Evolutionary conservation across 2,113 vertebrate species (phyloP).

Genomic region (Scomber japonicus): DNA sequence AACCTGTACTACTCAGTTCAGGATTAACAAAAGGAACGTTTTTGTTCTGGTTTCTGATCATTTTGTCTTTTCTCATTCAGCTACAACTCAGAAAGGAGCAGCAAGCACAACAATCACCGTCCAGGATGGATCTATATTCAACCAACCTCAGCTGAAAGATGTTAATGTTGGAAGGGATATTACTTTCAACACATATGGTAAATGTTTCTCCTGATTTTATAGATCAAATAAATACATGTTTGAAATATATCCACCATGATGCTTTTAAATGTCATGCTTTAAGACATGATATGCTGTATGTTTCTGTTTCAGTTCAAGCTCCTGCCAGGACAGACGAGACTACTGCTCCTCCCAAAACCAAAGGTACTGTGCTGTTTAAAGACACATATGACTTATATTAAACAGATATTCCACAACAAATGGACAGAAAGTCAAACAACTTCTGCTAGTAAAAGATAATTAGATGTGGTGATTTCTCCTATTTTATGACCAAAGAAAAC

Average conservation of each 20-base stretch:
- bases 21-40: too few species aligned
- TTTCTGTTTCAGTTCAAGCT: background rate
- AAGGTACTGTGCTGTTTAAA: background rate
- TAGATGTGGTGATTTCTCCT: too few species aligned
- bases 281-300: background rate
- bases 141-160: rapidly evolving
- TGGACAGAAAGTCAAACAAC: too few species aligned
- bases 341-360: background rate
- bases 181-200: background rate
- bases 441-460: too few species aligned
- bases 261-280: background rate
- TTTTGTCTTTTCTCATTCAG: conserved; percentile 2
- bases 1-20: too few species aligned
- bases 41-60: background rate
- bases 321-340: background rate
- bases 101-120: background rate
- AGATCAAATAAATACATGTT: too few species aligned
- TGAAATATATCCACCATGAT: background rate
- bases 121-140: background rate
- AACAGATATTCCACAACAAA: too few species aligned
- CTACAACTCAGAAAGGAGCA: background rate
- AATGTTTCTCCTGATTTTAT: background rate
- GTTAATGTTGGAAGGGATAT: rapidly evolving
- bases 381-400: too few species aligned
- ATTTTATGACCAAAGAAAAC: too few species aligned